Evolutionary conservation across 2,113 vertebrate genomes (phyloP).

Genomic region (Tragelaphus scriptus): DNA sequence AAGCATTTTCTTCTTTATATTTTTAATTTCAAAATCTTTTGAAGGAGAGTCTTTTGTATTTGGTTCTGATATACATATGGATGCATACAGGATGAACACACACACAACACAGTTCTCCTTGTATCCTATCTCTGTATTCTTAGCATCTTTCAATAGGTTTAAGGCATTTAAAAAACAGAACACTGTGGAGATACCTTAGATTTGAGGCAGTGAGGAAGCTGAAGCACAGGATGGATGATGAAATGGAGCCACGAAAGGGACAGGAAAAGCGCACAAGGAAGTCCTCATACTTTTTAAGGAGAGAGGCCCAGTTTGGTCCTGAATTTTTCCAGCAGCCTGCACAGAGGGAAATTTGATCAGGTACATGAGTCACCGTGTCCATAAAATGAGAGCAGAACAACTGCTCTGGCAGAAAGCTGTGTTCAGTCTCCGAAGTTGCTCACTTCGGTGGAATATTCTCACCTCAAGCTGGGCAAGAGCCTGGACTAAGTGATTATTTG

Average conservation of each 20-base stretch:
- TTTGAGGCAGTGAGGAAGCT: background rate
- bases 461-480: background rate
- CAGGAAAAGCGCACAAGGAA: fast-evolving
- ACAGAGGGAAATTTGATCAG: background rate
- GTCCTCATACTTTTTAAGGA: background rate
- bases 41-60: background rate
- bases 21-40: constrained; percentile 32
- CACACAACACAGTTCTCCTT: background rate
- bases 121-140: background rate
- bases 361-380: background rate
- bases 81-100: background rate
- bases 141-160: background rate
- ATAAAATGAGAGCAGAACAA: background rate
- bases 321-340: background rate
- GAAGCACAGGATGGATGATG: background rate
- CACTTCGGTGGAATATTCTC: background rate
- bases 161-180: background rate
- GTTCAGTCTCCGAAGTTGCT: background rate
- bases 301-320: background rate
- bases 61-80: background rate
- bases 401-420: background rate
- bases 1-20: background rate
- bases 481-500: constrained; percentile 37
- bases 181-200: fast-evolving
- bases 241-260: background rate